A percentile compares a stretch with the other conserved stretches of the same genome.
These are phyloP conservation scores for Myotis brandtii DNA, from an alignment of 2,113 vertebrate genomes.

Conservation along the genomic window DNA sequence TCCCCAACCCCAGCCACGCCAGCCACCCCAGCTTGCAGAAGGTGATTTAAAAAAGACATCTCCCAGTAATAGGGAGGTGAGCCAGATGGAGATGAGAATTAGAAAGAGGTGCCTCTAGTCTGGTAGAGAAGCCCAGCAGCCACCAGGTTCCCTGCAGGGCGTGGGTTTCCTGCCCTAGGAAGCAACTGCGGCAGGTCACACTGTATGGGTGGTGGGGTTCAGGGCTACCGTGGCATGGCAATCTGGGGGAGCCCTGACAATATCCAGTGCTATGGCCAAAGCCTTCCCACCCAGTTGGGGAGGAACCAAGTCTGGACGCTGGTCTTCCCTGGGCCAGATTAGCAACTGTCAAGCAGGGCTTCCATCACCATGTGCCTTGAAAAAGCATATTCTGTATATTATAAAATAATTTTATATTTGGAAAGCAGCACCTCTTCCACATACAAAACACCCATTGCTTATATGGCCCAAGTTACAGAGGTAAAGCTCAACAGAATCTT, in stretches of 20 bases:
- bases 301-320: neutral
- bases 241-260: neutral
- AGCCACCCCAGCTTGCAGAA: neutral
- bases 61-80: neutral
- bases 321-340: neutral
- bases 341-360: neutral
- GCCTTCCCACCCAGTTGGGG: too few species aligned
- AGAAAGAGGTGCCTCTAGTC: neutral
- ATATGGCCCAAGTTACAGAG: neutral
- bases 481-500: neutral
- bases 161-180: neutral
- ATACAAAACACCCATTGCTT: neutral
- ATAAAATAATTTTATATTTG: neutral
- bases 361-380: neutral
- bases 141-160: neutral
- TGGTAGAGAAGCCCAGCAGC: neutral
- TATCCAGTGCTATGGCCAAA: neutral
- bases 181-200: fast-evolving
- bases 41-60: neutral
- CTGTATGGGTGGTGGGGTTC: neutral
- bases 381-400: neutral
- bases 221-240: neutral
- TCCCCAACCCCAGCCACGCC: neutral
- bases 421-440: neutral
- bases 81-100: neutral